Evolutionary conservation across 2,113 vertebrate species (phyloP).

Genomic region (Euleptes europaea): DNA sequence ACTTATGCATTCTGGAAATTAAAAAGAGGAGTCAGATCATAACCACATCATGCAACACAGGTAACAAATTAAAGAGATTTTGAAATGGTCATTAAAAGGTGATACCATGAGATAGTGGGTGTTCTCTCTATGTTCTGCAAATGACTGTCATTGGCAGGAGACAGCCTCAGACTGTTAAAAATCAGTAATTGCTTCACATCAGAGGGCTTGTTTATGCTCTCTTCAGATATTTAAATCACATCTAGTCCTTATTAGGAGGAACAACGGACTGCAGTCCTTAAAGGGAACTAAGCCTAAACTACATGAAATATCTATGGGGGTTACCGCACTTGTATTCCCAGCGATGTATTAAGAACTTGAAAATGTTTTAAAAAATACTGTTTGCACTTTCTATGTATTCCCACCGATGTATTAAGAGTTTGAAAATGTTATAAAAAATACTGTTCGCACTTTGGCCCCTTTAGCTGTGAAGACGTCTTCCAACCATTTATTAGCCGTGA

Average conservation of each 20-base stretch:
- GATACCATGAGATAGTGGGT: background rate
- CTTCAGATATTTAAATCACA: background rate
- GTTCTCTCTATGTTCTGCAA: background rate
- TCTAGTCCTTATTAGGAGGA: background rate
- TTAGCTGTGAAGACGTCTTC: too few species aligned
- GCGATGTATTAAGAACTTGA: too few species aligned
- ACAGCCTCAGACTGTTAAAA: background rate
- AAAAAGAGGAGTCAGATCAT: slow-evolving; percentile 30
- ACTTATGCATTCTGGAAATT: slow-evolving; percentile 84
- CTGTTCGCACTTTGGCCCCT: too few species aligned
- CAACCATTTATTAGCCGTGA: too few species aligned
- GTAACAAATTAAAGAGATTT: background rate
- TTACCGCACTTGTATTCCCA: too few species aligned
- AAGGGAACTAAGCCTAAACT: background rate
- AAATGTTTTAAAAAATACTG: too few species aligned
- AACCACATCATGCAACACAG: background rate
- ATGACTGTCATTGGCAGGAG: background rate
- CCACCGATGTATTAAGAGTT: too few species aligned
- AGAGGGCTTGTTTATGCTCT: background rate
- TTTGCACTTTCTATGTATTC: too few species aligned
- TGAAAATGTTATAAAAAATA: too few species aligned
- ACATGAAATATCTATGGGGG: background rate
- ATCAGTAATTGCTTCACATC: slow-evolving; percentile 16
- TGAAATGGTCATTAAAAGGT: background rate
- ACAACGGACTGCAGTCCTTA: background rate